Conservation (phyloP, 2,113 vertebrate species). For the Sinocyclocheilus anshuiensis region DNA sequence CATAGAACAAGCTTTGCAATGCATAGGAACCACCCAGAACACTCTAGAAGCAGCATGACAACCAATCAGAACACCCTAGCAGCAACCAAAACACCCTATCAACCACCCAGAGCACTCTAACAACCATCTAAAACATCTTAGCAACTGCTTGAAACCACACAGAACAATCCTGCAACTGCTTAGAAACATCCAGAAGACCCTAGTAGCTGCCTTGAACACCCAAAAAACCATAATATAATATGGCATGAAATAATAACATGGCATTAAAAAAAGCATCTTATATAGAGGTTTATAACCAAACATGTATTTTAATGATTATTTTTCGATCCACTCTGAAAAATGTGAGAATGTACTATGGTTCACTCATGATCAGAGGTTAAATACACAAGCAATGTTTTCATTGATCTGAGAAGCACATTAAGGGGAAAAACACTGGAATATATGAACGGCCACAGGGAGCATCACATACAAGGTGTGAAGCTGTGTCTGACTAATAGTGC, state of each 20-base stretch:
- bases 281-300: too few species aligned
- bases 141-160: background rate
- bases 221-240: background rate
- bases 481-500: conserved; percentile 55
- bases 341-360: too few species aligned
- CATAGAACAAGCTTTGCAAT: too few species aligned
- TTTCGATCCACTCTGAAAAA: background rate
- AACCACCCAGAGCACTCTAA: too few species aligned
- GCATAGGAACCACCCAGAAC: too few species aligned
- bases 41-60: too few species aligned
- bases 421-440: conserved; percentile 29
- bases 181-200: background rate
- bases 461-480: conserved; percentile 37
- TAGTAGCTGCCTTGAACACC: background rate
- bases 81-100: background rate
- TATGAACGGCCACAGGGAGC: conserved; percentile 35
- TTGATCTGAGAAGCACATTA: conserved; percentile 14
- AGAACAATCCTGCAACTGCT: background rate
- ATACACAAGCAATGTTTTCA: conserved; percentile 38
- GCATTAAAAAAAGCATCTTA: background rate
- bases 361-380: conserved; percentile 9
- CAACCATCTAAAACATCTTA: too few species aligned
- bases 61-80: background rate
- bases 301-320: background rate
- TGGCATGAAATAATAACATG: background rate